Base-by-base conservation (phyloP, 2,113 vertebrate species). In the Ancistrus triradiatus region DNA sequence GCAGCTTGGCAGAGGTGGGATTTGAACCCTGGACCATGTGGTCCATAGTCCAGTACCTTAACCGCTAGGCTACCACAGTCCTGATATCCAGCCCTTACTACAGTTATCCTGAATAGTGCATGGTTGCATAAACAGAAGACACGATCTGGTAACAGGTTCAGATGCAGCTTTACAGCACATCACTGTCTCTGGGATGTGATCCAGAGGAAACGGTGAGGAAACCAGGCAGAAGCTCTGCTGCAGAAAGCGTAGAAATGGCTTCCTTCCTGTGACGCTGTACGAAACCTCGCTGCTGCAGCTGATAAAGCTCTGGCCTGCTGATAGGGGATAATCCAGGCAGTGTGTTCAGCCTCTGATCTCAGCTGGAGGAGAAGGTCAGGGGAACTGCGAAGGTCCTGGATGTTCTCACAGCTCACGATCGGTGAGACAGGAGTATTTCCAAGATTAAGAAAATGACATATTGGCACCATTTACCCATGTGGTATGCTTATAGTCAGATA, bases 241-340 rank as follows among this genome's bases (percentile, higher is more conserved):
- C 19, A 37, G 61, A 14, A 18, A 52, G 28, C 8, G 33, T 61
- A 66, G 49, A 58, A 22, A 66, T 59, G 37, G 24, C 68, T 59
- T 73, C 59, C 68, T 73, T 74, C 63, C 70, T 77, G 66, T 70
- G 62, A 22, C 28, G 33, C 49, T 52, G 4, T 35, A 48, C 42
- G 35, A 24, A n/a, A 33, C 35, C 19, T 13, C 9, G 11, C 49
- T 61, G 50, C 38, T n/a, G 25, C 19, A 50, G 38, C 8, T 55
- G 61, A 61, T 64, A 63, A 72, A 44, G 14, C 48, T 11, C 42
- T 13, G 15, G 31, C 18, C 7, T 4, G 24, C 57, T 43, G 27
- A 67, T 27, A 63, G 7, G 15, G 37, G 44, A 58, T 24, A 58
- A 57, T 46, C 57, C 21, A 24, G 19, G 15, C 27, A 27, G 19